A percentile compares a stretch with the other conserved stretches of the same genome.
Conservation (phyloP, 2,797 vertebrate genomes). For the Acropternis orthonyx region DNA sequence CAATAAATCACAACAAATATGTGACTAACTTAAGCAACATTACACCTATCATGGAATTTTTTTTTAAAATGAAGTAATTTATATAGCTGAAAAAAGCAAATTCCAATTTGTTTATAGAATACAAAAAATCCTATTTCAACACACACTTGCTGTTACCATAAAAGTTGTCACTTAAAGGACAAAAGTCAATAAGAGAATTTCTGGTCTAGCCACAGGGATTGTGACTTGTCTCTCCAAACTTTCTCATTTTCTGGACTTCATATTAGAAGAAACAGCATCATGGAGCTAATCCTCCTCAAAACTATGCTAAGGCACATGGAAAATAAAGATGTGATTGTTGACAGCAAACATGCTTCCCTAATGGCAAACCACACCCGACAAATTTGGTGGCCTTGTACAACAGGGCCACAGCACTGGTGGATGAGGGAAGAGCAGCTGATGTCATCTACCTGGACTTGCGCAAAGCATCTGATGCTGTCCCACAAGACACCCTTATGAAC, state of each 20-base stretch:
- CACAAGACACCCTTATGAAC: neutral
- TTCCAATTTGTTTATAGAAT: neutral
- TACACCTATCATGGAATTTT: neutral
- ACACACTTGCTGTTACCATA: neutral
- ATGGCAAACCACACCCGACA: neutral
- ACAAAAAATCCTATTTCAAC: neutral
- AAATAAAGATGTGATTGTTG: neutral
- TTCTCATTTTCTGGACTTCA: too few relatives aligned
- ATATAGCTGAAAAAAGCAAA: neutral
- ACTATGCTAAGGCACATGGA: neutral
- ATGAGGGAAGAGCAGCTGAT: neutral
- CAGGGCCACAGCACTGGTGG: neutral
- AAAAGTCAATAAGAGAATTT: neutral
- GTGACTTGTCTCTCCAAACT: too few relatives aligned
- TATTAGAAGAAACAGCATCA: too few relatives aligned
- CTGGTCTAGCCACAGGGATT: neutral
- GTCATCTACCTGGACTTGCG: neutral
- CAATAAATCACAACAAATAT: neutral
- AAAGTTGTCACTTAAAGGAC: neutral
- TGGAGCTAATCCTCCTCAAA: neutral
- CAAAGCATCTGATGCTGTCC: neutral
- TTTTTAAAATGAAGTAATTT: neutral
- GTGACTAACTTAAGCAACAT: neutral
- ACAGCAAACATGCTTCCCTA: neutral
- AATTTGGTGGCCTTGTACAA: neutral